Evolutionary conservation across 2,113 vertebrate genomes (phyloP).

Genomic region (Todiramphus saurophagus): DNA sequence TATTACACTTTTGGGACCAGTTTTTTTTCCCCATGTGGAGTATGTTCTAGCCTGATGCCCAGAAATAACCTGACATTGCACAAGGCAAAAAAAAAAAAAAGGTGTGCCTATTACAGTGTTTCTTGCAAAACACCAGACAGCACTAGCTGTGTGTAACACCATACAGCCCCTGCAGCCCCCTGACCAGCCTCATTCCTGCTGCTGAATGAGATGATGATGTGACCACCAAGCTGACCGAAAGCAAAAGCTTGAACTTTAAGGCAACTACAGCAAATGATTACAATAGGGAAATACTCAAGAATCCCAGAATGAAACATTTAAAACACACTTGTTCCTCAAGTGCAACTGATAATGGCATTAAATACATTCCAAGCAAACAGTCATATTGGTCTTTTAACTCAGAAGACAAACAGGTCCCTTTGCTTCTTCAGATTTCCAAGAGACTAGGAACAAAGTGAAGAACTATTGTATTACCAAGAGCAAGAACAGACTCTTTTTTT

Average conservation of each 20-base stretch:
- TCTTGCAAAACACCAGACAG: not conserved
- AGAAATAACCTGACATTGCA: not conserved
- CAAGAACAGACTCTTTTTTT: not conserved
- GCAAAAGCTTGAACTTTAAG: not conserved
- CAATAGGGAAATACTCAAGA: not conserved
- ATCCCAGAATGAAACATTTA: not conserved
- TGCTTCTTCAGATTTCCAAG: not conserved
- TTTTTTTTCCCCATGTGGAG: not conserved
- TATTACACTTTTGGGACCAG: not conserved
- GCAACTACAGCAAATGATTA: not conserved
- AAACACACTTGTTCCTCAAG: not conserved
- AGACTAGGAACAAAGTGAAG: not conserved
- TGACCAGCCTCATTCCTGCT: not conserved
- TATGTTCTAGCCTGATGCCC: not conserved
- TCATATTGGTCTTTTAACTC: rapidly evolving
- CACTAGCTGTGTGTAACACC: rapidly evolving
- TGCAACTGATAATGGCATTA: not conserved
- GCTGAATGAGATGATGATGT: not conserved
- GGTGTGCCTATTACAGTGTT: not conserved
- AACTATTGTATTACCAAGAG: not conserved
- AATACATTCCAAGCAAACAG: not conserved
- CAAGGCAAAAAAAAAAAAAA: not conserved
- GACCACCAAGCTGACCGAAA: not conserved
- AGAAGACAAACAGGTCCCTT: not conserved
- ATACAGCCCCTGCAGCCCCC: rapidly evolving